Evolutionary conservation across 2,888 invertebrate species (phyloP).

Genomic region (Cancer borealis): DNA sequence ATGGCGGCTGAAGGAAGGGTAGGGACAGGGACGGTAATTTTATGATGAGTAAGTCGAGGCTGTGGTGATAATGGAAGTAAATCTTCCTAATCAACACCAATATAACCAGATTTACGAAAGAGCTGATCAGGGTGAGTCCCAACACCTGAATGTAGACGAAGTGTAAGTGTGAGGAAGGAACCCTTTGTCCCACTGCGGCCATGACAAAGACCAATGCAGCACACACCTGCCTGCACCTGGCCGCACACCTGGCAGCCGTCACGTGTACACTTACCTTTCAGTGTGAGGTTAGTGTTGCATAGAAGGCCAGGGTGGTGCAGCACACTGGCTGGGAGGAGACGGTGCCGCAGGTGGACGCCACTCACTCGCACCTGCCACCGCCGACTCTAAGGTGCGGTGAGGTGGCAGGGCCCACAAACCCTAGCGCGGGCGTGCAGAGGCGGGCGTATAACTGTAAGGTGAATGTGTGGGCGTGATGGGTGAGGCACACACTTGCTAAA

Average conservation of each 20-base stretch:
- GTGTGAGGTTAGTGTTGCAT: conserved; percentile 53
- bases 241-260: neutral
- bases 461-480: conserved; percentile 51
- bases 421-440: conserved; percentile 52
- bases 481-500: conserved; percentile 42
- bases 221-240: neutral
- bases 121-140: neutral
- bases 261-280: conserved; percentile 40
- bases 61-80: neutral
- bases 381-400: conserved; percentile 23
- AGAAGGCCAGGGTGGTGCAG: conserved; percentile 35
- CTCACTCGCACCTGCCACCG: conserved; percentile 34
- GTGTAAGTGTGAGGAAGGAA: neutral
- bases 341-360: neutral
- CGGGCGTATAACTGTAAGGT: conserved; percentile 47
- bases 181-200: neutral
- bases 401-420: conserved; percentile 48
- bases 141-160: neutral
- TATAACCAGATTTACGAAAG: neutral
- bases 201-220: neutral
- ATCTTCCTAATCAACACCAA: neutral
- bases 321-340: conserved; percentile 8
- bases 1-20: neutral
- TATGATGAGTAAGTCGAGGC: neutral
- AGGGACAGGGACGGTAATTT: neutral